These are phyloP conservation scores for Podarcis cretensis DNA, from an alignment of 2,113 vertebrate genomes.

Conservation along the genomic window DNA sequence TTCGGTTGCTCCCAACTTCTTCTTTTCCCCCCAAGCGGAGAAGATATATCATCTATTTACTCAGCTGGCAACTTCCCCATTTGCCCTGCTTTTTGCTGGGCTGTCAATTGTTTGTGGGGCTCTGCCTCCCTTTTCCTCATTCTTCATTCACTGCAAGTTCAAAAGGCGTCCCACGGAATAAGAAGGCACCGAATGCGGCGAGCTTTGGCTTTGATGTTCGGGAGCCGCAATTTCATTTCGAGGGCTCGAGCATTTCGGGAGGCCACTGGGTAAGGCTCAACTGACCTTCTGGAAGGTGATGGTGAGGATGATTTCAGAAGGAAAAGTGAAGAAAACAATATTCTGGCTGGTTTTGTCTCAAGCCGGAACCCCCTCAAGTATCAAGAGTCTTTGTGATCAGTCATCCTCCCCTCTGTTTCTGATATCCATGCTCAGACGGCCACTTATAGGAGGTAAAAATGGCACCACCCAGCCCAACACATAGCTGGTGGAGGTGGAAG, in stretches of 20 bases:
- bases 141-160: constrained; percentile 52
- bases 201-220: constrained; percentile 56
- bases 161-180: constrained; percentile 59
- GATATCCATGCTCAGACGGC: too few relatives aligned
- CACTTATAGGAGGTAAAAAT: too few relatives aligned
- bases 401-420: neutral
- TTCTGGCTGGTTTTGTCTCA: neutral
- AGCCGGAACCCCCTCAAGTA: neutral
- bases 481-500: too few relatives aligned
- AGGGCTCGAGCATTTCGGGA: constrained; percentile 15
- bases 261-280: neutral
- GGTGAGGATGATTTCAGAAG: neutral
- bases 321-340: neutral
- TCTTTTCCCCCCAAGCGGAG: too few relatives aligned
- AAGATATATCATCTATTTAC: constrained; percentile 51
- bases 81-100: constrained; percentile 53
- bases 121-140: neutral
- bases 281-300: constrained; percentile 21
- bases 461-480: too few relatives aligned
- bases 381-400: neutral
- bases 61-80: constrained; percentile 55
- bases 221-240: constrained; percentile 27
- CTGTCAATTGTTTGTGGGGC: constrained; percentile 54
- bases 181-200: constrained; percentile 47
- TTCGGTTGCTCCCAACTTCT: neutral